Percentiles rank a stretch among this genome's conserved stretches.
phyloP scores from a whole-genome alignment of 1,140 invertebrate genomes.

The Drosophila leontia region DNA sequence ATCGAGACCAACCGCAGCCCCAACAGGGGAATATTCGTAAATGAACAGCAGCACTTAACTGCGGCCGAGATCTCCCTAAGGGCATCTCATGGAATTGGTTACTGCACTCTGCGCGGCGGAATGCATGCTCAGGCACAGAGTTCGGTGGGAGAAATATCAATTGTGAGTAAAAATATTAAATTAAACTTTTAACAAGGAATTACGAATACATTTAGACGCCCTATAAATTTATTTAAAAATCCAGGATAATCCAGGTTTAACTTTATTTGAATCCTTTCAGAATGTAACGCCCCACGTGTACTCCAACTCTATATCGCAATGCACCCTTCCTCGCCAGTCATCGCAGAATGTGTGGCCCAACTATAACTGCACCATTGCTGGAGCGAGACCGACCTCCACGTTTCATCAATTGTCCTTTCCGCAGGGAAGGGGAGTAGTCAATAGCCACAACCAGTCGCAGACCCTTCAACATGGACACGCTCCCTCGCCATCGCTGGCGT shows the following conservation, averaged over 20 bases:
- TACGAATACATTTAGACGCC: no score
- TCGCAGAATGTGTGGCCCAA: conserved; percentile 85
- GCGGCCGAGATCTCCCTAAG: conserved; percentile 76
- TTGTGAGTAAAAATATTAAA: conserved; percentile 47
- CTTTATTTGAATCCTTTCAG: conserved; percentile 33
- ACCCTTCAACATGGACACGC: conserved; percentile 47
- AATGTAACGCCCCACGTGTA: conserved; percentile 78
- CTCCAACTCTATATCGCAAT: conserved; percentile 74
- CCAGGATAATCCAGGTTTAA: background rate
- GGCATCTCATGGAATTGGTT: conserved; percentile 87
- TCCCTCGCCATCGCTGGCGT: conserved; percentile 56
- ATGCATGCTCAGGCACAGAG: conserved; percentile 86
- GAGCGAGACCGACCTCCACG: conserved; percentile 67
- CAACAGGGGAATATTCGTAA: conserved; percentile 87
- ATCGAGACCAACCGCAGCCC: conserved; percentile 90
- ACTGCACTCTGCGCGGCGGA: conserved; percentile 89
- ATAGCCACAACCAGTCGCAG: conserved; percentile 54
- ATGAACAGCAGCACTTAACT: conserved; percentile 79
- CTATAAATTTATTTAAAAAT: background rate
- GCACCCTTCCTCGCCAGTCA: conserved; percentile 86
- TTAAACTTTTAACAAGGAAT: background rate
- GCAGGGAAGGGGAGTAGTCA: conserved; percentile 63
- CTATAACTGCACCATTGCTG: conserved; percentile 77
- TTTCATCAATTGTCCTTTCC: conserved; percentile 85
- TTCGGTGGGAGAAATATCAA: conserved; percentile 63